Evolutionary conservation across 2,888 invertebrate genomes (phyloP).

Genomic region (Tubulanus polymorphus): DNA sequence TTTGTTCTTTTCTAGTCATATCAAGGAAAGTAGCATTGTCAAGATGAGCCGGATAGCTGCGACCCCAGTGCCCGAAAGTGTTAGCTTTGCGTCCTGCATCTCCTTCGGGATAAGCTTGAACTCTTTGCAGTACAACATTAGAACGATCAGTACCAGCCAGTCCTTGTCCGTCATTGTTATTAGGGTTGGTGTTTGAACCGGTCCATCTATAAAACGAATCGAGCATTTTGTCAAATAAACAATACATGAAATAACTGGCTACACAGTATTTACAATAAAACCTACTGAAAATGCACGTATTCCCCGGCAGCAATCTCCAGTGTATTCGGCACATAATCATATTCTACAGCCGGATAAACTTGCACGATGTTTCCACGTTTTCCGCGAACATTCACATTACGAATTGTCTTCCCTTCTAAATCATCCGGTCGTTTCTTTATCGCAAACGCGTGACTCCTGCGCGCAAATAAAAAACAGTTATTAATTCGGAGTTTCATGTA

Average conservation of each 20-base stretch:
- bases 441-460: constrained; percentile 45
- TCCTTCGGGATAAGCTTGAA: constrained; percentile 36
- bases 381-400: constrained; percentile 52
- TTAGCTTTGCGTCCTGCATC: constrained; percentile 20
- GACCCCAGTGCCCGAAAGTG: constrained; percentile 44
- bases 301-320: constrained; percentile 35
- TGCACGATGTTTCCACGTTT: constrained; percentile 54
- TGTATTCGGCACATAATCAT: constrained; percentile 51
- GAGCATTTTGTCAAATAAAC: too few species aligned
- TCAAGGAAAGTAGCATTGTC: constrained; percentile 38
- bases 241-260: too few species aligned
- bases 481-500: too few species aligned
- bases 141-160: constrained; percentile 47
- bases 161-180: constrained; percentile 51
- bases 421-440: constrained; percentile 31
- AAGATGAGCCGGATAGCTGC: constrained; percentile 39
- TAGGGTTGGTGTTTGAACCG: constrained; percentile 50
- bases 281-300: constrained; percentile 50
- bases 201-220: constrained; percentile 45
- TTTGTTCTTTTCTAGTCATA: constrained; percentile 27
- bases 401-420: constrained; percentile 27
- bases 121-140: constrained; percentile 40
- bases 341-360: constrained; percentile 52
- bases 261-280: too few species aligned
- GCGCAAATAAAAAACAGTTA: constrained; percentile 9